phyloP scores from a whole-genome alignment of 1,140 invertebrate species.

The Thaumatotibia leucotreta region DNA sequence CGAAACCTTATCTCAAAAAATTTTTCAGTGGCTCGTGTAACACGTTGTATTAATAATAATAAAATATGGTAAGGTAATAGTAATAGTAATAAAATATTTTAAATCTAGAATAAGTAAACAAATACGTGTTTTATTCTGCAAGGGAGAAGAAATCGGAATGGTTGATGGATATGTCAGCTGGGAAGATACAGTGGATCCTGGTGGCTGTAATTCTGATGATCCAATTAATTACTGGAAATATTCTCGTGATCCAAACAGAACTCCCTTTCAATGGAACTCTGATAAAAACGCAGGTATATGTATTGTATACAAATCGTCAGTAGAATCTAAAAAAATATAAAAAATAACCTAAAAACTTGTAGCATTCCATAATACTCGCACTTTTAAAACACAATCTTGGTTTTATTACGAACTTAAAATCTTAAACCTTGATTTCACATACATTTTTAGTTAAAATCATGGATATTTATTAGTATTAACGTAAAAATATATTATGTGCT shows the following conservation, averaged over 20 bases:
- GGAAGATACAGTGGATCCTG: constrained; percentile 69
- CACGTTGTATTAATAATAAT: constrained; percentile 15
- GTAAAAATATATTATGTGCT: no score
- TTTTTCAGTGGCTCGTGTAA: no score
- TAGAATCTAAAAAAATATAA: no score
- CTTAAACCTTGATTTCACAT: no score
- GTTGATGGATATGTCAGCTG: constrained; percentile 79
- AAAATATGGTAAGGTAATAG: no score
- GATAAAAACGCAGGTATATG: constrained; percentile 78
- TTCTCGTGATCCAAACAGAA: constrained; percentile 82
- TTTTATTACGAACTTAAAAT: no score
- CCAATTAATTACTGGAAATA: constrained; percentile 69
- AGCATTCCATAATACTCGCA: no score
- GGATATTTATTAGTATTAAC: no score
- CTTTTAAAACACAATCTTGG: no score
- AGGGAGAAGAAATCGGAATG: constrained; percentile 88
- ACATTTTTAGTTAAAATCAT: no score
- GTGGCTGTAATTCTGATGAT: constrained; percentile 66
- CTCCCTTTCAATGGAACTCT: constrained; percentile 87
- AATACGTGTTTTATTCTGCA: not conserved
- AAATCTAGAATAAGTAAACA: not conserved
- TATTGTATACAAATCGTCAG: not conserved
- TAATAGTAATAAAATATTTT: not conserved
- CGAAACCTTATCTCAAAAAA: no score
- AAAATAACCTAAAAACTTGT: no score